Base-by-base conservation (phyloP, 2,888 invertebrate species). In the Tetragnatha montana region DNA sequence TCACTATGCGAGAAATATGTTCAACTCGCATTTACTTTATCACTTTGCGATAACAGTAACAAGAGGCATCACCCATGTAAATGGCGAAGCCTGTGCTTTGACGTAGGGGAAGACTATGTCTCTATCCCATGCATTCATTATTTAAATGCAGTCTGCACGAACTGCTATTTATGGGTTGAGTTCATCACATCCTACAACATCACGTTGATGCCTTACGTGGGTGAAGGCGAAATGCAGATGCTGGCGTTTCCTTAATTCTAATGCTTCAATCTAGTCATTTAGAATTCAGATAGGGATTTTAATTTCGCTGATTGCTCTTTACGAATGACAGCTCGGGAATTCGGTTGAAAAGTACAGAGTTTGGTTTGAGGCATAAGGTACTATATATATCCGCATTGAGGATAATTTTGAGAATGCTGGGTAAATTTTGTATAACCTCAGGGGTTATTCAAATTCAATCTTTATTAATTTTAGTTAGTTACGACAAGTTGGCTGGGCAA, bases 241-340 rank as follows among this genome's bases (percentile, higher is more conserved):
- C 78, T 22, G 51, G 21, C 14, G 14, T 78, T 78, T 60, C 60
- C 12, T 12, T 22, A 78, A 60, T 78, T 78, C 22, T 60, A 51
- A 68, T 78, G 22, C 60, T 78, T 22, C 19, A 14, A 22, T 68
- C 60, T 68, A 78, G 51, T 78, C 51, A 60, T 78, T 78, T 78
- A 60, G 22, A 68, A 78, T 22, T 21, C 21, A 17, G 17, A 78
- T 22, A 22, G 78, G 14, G 12, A 68, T 60, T 78, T 60, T 78
- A 21, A 78, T 78, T 68, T 60, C 21, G 14, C 21, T 68, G 60
- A 78, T 78, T 17, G 8, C 14, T 51, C 17, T 17, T 60, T 60
- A 60, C 50, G 35, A 51, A 21, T 78, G 78, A 60, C 14, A 60
- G 22, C n/a, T 4, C 8, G 17, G 12, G 0, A 12, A 4, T 17